Evolutionary conservation across 2,797 vertebrate genomes (phyloP).

Genomic region (Bradypodion pumilum): DNA sequence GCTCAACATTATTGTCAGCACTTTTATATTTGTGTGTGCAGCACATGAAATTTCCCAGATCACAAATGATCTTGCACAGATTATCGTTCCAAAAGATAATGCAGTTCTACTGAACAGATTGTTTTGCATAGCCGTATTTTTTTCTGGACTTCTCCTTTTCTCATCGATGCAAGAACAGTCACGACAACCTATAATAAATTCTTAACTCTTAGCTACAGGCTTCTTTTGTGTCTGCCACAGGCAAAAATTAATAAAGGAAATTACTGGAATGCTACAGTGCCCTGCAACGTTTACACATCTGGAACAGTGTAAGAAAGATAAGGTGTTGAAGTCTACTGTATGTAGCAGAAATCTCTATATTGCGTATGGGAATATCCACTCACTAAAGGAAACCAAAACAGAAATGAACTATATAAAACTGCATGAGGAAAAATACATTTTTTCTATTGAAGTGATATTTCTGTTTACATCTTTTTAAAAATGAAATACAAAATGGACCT

Average conservation of each 20-base stretch:
- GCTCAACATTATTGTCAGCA: slow-evolving; percentile 94
- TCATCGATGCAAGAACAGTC: slow-evolving; percentile 75
- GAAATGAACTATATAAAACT: slow-evolving; percentile 62
- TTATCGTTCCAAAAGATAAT: slow-evolving; percentile 93
- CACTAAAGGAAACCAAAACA: slow-evolving; percentile 48
- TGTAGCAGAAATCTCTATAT: slow-evolving; percentile 61
- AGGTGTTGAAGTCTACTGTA: slow-evolving; percentile 50
- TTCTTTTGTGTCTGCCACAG: slow-evolving; percentile 57
- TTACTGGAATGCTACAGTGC: slow-evolving; percentile 48
- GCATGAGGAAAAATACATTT: slow-evolving; percentile 68
- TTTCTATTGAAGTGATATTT: slow-evolving; percentile 69
- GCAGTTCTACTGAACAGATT: slow-evolving; percentile 87
- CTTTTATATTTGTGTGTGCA: slow-evolving; percentile 98
- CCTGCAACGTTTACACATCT: not conserved
- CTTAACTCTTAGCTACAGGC: slow-evolving; percentile 51
- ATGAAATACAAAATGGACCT: slow-evolving; percentile 38
- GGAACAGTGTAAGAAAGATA: slow-evolving; percentile 35
- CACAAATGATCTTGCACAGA: slow-evolving; percentile 94
- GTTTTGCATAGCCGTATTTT: slow-evolving; percentile 78
- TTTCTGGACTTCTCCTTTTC: slow-evolving; percentile 81
- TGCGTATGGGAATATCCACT: slow-evolving; percentile 42
- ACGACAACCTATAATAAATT: slow-evolving; percentile 53
- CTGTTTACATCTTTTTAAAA: slow-evolving; percentile 66
- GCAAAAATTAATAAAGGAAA: slow-evolving; percentile 34
- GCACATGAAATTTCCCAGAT: slow-evolving; percentile 97